Evolutionary conservation across 1,140 invertebrate genomes (phyloP).

Genomic region (Drosophila orena): DNA sequence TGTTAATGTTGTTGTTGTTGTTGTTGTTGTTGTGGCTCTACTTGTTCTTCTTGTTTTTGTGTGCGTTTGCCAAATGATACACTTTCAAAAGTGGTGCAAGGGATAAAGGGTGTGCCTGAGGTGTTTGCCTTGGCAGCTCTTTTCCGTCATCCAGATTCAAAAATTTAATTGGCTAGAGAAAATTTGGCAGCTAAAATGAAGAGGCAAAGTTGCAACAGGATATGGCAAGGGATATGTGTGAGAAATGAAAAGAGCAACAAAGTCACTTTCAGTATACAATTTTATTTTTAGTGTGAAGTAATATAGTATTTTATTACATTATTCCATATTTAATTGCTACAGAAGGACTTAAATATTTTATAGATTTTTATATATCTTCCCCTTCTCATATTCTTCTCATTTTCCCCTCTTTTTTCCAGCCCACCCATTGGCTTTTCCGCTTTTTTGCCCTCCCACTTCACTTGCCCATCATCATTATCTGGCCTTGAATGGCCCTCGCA

Average conservation of each 20-base stretch:
- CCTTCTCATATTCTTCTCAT: background rate
- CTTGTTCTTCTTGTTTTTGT: conserved; percentile 7
- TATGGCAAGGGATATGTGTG: conserved; percentile 5
- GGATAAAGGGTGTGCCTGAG: background rate
- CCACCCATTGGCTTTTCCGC: no score
- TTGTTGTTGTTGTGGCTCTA: no score
- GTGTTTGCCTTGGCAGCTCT: conserved; percentile 41
- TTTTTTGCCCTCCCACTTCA: background rate
- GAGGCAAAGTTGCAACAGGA: conserved; percentile 18
- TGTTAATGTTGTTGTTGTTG: no score
- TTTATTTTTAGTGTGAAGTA: no score
- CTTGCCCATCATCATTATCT: conserved; percentile 41
- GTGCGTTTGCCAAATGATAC: conserved; percentile 52
- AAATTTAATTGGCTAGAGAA: conserved; percentile 41
- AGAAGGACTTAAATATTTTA: no score
- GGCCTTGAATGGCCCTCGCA: conserved; percentile 37
- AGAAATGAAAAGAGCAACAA: background rate
- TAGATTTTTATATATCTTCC: background rate
- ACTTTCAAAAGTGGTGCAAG: background rate
- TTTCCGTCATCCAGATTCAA: conserved; percentile 21
- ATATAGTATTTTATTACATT: no score
- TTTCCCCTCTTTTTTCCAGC: background rate
- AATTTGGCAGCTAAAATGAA: conserved; percentile 2
- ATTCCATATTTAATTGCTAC: no score
- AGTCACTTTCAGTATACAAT: background rate